Base-by-base conservation (phyloP, 2,888 invertebrate genomes). In the Troides helena region DNA sequence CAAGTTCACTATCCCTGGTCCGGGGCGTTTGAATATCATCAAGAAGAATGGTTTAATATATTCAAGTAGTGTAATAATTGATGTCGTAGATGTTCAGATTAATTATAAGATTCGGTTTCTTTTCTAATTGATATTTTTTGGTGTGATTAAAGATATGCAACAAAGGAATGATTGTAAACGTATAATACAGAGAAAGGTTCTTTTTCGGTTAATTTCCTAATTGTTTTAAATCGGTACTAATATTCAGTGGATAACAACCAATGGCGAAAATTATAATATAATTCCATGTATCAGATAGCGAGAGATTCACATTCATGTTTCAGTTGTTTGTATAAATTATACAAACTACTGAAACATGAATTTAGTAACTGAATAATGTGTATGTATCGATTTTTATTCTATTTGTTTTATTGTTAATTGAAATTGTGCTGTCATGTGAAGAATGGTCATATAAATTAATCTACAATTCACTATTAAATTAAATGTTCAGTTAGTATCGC, bases 31-130 rank as follows among this genome's bases (percentile, higher is more conserved):
- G 30, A 23, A 59, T 59, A 8, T 21, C 21, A 25, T 25, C 30
- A 59, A 8, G 30, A 8, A 0, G 21, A 21, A 23, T 25, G 59
- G 59, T 8, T 30, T 6, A 10, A 30, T 59, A 25, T 59, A 59
- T 23, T 59, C 23, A 21, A 59, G 59, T 59, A 59, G n/a, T 30
- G 30, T 21, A 17, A 58, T 25, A 59, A 59, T 59, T 23, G 59
- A 0, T 59, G 59, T 59, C 30, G 23, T 59, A 59, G 59, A 59
- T 59, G 12, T 59, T 23, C 6, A 6, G 14, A 8, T 57, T 57
- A 57, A 21, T 14, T 14, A 2, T 50, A 14, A 12, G 14, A 39
- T 39, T 39, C 39, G 39, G 7, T 39, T 39, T 7, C 10, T 39
- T 39, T 39, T 39, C 8, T 39, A 1, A 39, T 14, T 50, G 17